A percentile compares a stretch with the other conserved stretches of the same genome.
These are phyloP conservation scores for Phataginus tetradactyla DNA, from an alignment of 2,797 vertebrate genomes.

Conservation along the genomic window DNA sequence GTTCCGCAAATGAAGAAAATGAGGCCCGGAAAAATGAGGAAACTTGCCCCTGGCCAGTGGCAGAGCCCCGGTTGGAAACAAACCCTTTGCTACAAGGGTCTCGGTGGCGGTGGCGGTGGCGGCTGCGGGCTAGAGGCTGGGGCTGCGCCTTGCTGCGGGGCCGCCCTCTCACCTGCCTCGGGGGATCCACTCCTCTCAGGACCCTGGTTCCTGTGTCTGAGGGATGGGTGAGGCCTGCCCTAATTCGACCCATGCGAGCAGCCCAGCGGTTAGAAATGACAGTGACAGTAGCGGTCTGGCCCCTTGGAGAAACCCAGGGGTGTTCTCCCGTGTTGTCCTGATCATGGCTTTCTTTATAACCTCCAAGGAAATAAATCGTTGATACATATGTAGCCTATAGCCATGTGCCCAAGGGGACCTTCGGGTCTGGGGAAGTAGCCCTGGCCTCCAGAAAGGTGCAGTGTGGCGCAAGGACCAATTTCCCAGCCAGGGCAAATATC, in stretches of 20 bases:
- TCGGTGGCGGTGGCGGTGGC: fast-evolving
- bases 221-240: not conserved
- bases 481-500: not conserved
- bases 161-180: fast-evolving
- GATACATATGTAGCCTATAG: fast-evolving
- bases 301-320: not conserved
- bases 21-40: not conserved
- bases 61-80: not conserved
- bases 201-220: not conserved
- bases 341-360: not conserved
- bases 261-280: not conserved
- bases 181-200: not conserved
- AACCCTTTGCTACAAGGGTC: not conserved
- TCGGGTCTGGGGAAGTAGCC: not conserved
- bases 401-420: fast-evolving
- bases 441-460: not conserved
- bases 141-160: not conserved
- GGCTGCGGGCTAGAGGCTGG: not conserved
- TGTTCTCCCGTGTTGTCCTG: not conserved
- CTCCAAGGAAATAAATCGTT: not conserved
- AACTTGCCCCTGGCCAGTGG: not conserved
- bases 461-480: not conserved
- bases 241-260: no score
- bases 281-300: not conserved
- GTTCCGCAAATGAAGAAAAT: not conserved